Base-by-base conservation (phyloP, 2,113 vertebrate species). In the Phylloscopus whistleri region DNA sequence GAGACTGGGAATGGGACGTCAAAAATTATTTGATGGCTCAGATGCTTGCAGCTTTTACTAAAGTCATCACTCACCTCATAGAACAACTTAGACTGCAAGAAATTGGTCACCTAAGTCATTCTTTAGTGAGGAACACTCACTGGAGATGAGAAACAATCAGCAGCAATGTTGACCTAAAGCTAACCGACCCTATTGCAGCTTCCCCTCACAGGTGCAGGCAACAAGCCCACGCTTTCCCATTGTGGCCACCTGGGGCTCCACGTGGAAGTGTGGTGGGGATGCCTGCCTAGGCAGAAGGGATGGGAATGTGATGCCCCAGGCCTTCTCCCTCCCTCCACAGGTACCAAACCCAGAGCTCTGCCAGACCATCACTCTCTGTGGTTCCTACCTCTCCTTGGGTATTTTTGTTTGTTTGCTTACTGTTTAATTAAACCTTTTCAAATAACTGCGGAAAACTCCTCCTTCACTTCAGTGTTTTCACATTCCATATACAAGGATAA, bases 211-310 rank as follows among this genome's bases (percentile, higher is more conserved):
- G 33, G 33, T 53, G n/a, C 23, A 41, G 33, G 20, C 37, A 52
- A 66, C 7, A 56, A 72, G 10, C 16, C 39, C 26, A 5, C 0
- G 0, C 9, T 63, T 81, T 90, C 48, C 35, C 53, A 24, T 6
- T 0, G 1, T 62, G 55, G 48, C 13, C 39, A 27, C 48, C 31
- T 37, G 18, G 64, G 3, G 6, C 56, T 93, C 33, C 11, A 13
- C 0, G 0, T 17, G 22, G 6, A 22, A 59, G 26, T 33, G 4
- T 11, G 3, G 2, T 5, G 11, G 39, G 30, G 20, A 8, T 31
- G 21, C 16, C 26, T 49, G 44, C 22, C 22, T 4, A 5, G 7
- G 49, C 35, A 41, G 0, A 5, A 7, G 7, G 10, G 9, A 39
- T 6, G 7, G 20, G 62, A 31, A 18, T 33, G 63, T n/a, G 69